Evolutionary conservation across 1,140 invertebrate genomes (phyloP).

Genomic region (Ptiloglossa arizonensis): DNA sequence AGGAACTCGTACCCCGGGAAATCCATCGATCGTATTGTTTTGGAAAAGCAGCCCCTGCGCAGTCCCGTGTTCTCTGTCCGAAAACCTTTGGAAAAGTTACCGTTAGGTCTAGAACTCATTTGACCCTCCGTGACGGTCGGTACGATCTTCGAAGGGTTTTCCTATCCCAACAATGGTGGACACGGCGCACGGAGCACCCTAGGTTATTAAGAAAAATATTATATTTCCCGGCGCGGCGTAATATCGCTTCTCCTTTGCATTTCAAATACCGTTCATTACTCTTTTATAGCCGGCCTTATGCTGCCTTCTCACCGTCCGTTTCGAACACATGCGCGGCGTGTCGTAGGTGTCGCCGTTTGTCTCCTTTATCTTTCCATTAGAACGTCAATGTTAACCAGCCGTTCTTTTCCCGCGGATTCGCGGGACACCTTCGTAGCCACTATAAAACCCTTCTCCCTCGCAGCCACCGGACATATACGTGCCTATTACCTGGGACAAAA

Average conservation of each 20-base stretch:
- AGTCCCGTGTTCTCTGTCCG: no score
- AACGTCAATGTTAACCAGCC: not conserved
- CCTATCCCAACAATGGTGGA: no score
- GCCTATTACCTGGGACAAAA: conserved; percentile 62
- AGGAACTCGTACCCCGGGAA: no score
- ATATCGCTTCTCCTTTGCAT: not conserved
- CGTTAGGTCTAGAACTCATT: no score
- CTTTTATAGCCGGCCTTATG: not conserved
- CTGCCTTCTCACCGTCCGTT: not conserved
- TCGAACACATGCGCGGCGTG: not conserved
- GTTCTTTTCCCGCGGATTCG: not conserved
- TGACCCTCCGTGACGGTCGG: no score
- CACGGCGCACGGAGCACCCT: no score
- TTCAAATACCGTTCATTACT: not conserved
- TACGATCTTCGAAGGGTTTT: no score
- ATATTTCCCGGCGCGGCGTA: not conserved
- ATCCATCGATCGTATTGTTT: no score
- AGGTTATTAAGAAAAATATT: no score
- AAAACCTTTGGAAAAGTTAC: no score
- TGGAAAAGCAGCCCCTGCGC: no score
- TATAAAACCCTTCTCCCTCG: conserved; percentile 16
- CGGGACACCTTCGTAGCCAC: not conserved
- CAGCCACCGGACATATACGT: conserved; percentile 40
- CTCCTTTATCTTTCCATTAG: not conserved
- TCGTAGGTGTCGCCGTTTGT: conserved; percentile 10